Conservation (phyloP, 2,888 invertebrate species). For the Metallyticus violacea region DNA sequence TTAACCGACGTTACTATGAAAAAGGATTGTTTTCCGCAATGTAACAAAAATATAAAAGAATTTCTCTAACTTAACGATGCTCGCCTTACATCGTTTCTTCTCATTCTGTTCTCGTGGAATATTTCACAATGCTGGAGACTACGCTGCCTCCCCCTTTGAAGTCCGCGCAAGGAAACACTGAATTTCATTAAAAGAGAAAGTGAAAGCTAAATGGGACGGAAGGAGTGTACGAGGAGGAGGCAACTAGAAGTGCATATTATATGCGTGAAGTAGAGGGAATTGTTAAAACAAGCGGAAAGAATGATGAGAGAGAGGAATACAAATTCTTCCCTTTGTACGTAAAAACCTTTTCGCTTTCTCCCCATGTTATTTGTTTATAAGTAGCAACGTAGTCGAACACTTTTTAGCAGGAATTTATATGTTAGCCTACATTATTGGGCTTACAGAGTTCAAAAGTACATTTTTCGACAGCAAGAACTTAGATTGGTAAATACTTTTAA, state of each 20-base stretch:
- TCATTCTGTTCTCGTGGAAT: neutral
- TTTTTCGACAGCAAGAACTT: too few relatives aligned
- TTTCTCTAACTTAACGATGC: neutral
- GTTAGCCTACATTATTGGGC: too few relatives aligned
- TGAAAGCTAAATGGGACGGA: neutral
- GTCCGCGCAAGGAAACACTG: neutral
- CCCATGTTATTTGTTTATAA: neutral
- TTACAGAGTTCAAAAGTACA: too few relatives aligned
- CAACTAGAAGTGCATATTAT: neutral
- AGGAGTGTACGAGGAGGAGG: neutral
- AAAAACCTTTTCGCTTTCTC: neutral
- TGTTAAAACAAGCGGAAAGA: neutral
- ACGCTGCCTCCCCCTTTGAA: neutral
- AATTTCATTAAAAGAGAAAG: neutral
- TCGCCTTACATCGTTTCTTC: neutral
- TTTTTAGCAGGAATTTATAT: too few relatives aligned
- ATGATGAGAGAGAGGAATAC: neutral
- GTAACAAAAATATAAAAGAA: neutral
- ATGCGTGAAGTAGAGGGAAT: neutral
- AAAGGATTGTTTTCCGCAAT: too few relatives aligned
- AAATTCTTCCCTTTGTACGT: neutral
- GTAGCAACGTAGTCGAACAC: neutral
- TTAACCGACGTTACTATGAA: too few relatives aligned
- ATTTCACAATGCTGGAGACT: neutral
- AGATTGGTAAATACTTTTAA: too few relatives aligned